These are phyloP conservation scores for Pristiophorus japonicus DNA, from an alignment of 2,113 vertebrate species.

Conservation along the genomic window DNA sequence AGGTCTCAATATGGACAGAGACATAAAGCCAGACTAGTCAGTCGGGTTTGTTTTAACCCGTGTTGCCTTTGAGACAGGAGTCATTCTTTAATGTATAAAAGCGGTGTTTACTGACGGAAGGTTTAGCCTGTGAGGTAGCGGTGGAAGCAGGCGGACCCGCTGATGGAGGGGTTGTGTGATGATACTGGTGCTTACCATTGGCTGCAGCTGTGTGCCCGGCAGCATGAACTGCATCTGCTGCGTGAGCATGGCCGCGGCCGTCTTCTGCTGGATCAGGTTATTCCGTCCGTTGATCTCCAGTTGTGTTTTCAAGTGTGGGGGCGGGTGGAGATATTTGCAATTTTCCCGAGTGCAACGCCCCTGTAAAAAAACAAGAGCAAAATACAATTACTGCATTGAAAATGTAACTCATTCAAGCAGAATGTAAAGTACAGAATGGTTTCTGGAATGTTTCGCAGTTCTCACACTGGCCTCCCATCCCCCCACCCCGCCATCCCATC, in stretches of 20 bases:
- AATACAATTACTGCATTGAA: constrained; percentile 37
- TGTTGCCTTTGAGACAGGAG: too few species aligned
- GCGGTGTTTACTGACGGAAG: too few species aligned
- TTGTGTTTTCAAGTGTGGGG: constrained; percentile 93
- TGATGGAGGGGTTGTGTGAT: fast-evolving
- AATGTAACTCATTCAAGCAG: not conserved
- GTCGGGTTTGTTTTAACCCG: too few species aligned
- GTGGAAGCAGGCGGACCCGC: not conserved
- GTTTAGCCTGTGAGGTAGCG: too few species aligned
- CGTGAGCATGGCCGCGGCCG: constrained; percentile 88
- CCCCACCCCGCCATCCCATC: not conserved
- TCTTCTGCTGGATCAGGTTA: constrained; percentile 98
- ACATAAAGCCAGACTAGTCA: too few species aligned
- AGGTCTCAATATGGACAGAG: too few species aligned
- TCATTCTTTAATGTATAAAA: too few species aligned
- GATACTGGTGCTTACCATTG: constrained; percentile 69
- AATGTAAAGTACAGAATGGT: not conserved
- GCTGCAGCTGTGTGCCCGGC: constrained; percentile 81
- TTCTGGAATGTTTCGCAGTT: not conserved
- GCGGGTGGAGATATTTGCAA: constrained; percentile 97
- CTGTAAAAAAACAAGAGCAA: constrained; percentile 50
- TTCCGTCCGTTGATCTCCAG: constrained; percentile 95
- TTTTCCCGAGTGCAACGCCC: constrained; percentile 92
- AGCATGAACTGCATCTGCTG: constrained; percentile 98
- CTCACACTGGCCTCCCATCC: too few species aligned